These are phyloP conservation scores for Thymelicus sylvestris DNA, from an alignment of 2,888 invertebrate genomes.

Conservation along the genomic window DNA sequence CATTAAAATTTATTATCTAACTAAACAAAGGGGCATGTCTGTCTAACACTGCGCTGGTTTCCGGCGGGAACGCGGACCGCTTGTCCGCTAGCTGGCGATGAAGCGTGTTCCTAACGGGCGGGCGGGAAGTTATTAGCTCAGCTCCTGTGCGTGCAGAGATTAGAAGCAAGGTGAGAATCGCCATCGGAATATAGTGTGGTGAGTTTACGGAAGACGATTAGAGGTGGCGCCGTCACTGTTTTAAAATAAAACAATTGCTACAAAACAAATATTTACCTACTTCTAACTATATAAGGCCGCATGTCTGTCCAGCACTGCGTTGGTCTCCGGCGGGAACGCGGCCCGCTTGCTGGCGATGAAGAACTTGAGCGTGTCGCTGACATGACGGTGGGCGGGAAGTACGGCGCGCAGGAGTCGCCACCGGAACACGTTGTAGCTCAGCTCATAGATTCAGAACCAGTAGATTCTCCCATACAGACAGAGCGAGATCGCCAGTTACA, in stretches of 20 bases:
- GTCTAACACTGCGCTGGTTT: slow-evolving; percentile 45
- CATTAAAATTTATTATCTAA: slow-evolving; percentile 2
- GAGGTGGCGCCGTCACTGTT: not conserved
- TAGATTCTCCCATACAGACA: no score
- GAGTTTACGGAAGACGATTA: not conserved
- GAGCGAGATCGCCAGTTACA: no score
- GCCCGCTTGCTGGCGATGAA: slow-evolving; percentile 60
- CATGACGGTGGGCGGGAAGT: slow-evolving; percentile 57
- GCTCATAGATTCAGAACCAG: not conserved
- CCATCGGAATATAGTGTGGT: slow-evolving; percentile 73
- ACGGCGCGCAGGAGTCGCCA: slow-evolving; percentile 82
- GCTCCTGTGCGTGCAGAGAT: slow-evolving; percentile 68
- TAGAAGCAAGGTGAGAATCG: slow-evolving; percentile 85
- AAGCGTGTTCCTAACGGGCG: slow-evolving; percentile 65
- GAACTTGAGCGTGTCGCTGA: slow-evolving; percentile 68
- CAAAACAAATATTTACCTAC: no score
- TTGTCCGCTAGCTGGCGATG: slow-evolving; percentile 51
- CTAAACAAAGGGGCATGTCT: slow-evolving; percentile 47
- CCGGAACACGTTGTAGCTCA: slow-evolving; percentile 73
- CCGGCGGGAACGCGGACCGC: slow-evolving; percentile 48
- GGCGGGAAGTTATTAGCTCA: slow-evolving; percentile 60
- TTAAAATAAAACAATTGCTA: no score
- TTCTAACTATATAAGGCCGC: slow-evolving; percentile 44
- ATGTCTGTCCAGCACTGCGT: slow-evolving; percentile 46
- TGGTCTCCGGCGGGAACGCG: slow-evolving; percentile 47